Percentiles rank a stretch among this genome's conserved stretches.
Conservation (phyloP, 2,888 invertebrate species). For the Drosophila emarginata region DNA sequence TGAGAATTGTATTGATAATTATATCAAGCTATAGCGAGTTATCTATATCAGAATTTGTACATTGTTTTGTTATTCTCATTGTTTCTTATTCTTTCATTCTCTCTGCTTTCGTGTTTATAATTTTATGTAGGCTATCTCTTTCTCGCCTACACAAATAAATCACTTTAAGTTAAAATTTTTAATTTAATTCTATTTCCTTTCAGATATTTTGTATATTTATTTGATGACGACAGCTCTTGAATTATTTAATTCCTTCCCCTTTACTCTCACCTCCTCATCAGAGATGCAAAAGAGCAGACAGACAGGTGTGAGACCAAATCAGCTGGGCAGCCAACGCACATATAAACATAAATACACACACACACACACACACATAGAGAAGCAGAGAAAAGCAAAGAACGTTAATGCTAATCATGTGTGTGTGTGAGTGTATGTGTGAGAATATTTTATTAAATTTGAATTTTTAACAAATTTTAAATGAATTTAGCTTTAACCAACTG, state of each 20-base stretch:
- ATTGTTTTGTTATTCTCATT: slow-evolving; percentile 57
- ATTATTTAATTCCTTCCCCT: slow-evolving; percentile 14
- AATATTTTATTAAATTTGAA: neutral
- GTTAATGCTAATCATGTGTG: slow-evolving; percentile 10
- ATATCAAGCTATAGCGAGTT: neutral
- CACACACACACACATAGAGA: neutral
- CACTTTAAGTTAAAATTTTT: neutral
- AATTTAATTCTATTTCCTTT: neutral
- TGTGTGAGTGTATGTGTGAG: neutral
- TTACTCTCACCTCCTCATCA: neutral
- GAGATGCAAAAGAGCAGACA: slow-evolving; percentile 11
- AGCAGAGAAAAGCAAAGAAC: too few relatives aligned
- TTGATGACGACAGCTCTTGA: slow-evolving; percentile 26
- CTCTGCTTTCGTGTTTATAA: slow-evolving; percentile 44
- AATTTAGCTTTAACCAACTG: neutral
- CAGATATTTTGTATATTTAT: slow-evolving; percentile 21
- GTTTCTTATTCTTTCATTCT: neutral
- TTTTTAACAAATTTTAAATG: neutral
- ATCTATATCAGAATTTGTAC: slow-evolving; percentile 7
- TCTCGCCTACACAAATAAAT: neutral
- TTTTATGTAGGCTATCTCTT: slow-evolving; percentile 41
- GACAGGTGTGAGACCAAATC: slow-evolving; percentile 22
- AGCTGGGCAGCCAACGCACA: slow-evolving; percentile 8
- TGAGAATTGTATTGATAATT: slow-evolving; percentile 13
- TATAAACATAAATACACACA: neutral